Evolutionary conservation across 2,888 invertebrate genomes (phyloP).

Genomic region (Eumerus sabulonum): DNA sequence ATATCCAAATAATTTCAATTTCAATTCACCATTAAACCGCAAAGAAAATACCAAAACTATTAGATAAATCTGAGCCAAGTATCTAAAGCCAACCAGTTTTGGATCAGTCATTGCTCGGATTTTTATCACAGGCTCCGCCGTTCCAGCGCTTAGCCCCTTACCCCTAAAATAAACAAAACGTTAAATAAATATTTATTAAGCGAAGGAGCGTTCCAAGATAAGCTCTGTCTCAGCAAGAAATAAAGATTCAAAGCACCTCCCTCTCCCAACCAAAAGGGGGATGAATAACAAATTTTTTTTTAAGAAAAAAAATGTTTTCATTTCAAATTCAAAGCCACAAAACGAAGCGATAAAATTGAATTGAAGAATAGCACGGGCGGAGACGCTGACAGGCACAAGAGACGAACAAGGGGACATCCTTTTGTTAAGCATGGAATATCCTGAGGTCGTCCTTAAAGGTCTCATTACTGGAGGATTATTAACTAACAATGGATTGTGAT

Average conservation of each 20-base stretch:
- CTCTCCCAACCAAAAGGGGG: constrained; percentile 3
- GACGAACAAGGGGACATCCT: constrained; percentile 25
- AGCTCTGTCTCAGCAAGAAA: constrained; percentile 56
- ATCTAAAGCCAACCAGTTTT: constrained; percentile 46
- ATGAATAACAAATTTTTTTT: constrained; percentile 47
- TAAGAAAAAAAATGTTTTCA: constrained; percentile 58
- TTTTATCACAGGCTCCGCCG: constrained; percentile 55
- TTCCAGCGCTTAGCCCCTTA: constrained; percentile 18
- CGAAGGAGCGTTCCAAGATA: constrained; percentile 37
- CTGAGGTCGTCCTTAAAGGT: constrained; percentile 61
- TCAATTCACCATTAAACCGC: constrained; percentile 8
- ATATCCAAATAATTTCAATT: constrained; percentile 35
- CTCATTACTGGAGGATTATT: constrained; percentile 66
- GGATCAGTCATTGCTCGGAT: constrained; percentile 51
- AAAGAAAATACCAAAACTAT: constrained; percentile 35
- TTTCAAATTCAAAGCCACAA: constrained; percentile 68
- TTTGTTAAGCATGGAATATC: constrained; percentile 6
- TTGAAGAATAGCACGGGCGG: constrained; percentile 35
- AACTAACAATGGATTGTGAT: constrained; percentile 67
- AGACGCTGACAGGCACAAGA: constrained; percentile 14
- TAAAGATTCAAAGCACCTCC: constrained; percentile 31
- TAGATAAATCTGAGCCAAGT: constrained; percentile 16
- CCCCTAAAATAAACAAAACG: constrained; percentile 38
- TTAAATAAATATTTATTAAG: constrained; percentile 64
- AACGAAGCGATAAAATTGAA: constrained; percentile 68